Base-by-base conservation (phyloP, 2,888 invertebrate species). In the Drosophila mulleri region DNA sequence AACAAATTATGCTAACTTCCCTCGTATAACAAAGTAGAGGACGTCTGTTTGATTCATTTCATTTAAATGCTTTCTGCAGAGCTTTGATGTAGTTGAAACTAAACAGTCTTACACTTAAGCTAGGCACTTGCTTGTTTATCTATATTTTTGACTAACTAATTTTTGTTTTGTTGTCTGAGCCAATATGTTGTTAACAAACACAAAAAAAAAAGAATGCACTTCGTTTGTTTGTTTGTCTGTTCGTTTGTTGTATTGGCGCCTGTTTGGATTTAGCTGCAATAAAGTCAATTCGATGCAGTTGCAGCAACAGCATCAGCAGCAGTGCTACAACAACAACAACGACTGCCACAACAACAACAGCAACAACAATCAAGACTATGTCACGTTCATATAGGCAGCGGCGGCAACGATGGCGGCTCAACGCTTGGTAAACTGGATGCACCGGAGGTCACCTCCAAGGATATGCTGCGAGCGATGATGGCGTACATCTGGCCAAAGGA, bases 401-500 rank as follows among this genome's bases (percentile, higher is more conserved):
- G 96, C 89, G 89, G 89, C 48, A 85, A 93, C 66, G 89, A 94
- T 68, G 92, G 93, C 35, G 91, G 93, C 72, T 93, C 90, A 59
- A 94, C 94, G 77, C 94, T 95, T 91, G 95, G 96, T 91, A 94
- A 94, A 92, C 93, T 96, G 72, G 94, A 95, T 89, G 94, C 94
- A 39, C 90, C 94, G 23, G 94, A 95, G 90, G 95, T 97, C 72
- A 94, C 96, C 11, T 94, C 96, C 75, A 88, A 94, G 84, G 96
- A 98, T 89, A 98, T 99, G 96, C 91, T 98, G 35, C 95, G 94
- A 78, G 96, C 96, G 58, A 98, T 99, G 98, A 92, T 97, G 92
- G 95, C 95, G 58, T 98, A 98, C 93, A 96, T 99, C 66, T 99
- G 99, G 99, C 99, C 99, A 32, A 96, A 97, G 94, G 97, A 96